These are phyloP conservation scores for Atrina japonica DNA, from an alignment of 2,888 invertebrate genomes.

Conservation along the genomic window DNA sequence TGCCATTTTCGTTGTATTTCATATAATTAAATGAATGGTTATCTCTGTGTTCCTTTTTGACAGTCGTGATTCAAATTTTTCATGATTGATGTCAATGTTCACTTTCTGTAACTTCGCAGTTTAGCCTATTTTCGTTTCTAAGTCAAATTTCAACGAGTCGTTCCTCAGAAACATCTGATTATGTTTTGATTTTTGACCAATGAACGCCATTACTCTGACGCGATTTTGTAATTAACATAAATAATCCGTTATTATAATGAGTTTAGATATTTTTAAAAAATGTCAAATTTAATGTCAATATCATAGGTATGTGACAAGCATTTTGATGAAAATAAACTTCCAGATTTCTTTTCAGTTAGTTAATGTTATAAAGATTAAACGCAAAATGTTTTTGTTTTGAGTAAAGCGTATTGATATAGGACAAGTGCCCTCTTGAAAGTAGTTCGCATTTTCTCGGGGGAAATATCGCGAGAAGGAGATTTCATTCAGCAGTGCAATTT, in stretches of 20 bases:
- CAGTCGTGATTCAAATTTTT: not conserved
- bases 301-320: too few species aligned
- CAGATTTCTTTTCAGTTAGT: too few species aligned
- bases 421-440: slow-evolving; percentile 32
- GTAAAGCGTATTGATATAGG: slow-evolving; percentile 25
- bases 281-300: too few species aligned
- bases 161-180: slow-evolving; percentile 68
- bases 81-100: not conserved
- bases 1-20: too few species aligned
- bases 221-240: slow-evolving; percentile 41
- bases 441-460: slow-evolving; percentile 7
- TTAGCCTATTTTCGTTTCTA: slow-evolving; percentile 23
- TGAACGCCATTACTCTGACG: slow-evolving; percentile 31
- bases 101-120: not conserved
- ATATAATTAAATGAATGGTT: too few species aligned
- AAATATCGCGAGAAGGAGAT: slow-evolving; percentile 26
- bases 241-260: slow-evolving; percentile 28
- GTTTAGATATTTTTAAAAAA: not conserved
- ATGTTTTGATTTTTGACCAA: slow-evolving; percentile 72
- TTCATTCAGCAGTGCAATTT: too few species aligned
- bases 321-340: too few species aligned
- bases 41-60: too few species aligned
- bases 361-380: too few species aligned
- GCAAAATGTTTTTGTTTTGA: not conserved
- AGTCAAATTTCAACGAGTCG: slow-evolving; percentile 14